A percentile compares a stretch with the other conserved stretches of the same genome.
phyloP scores from a whole-genome alignment of 2,113 vertebrate species.

The Calyptommatus sinebrachiatus region DNA sequence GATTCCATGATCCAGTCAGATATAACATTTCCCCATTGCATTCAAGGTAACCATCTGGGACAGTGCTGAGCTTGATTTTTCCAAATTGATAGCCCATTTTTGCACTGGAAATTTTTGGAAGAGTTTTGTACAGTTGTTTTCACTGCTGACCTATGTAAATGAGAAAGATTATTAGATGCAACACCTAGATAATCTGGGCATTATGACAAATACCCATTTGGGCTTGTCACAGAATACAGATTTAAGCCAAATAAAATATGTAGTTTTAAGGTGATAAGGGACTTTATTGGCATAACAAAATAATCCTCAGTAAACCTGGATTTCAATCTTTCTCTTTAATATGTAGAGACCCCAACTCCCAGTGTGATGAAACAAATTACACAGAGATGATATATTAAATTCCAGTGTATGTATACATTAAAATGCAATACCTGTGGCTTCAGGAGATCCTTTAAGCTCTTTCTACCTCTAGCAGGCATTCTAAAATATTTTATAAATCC shows the following conservation, averaged over 20 bases:
- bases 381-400: conserved; percentile 63
- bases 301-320: conserved; percentile 39
- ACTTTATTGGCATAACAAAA: conserved; percentile 30
- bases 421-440: conserved; percentile 58
- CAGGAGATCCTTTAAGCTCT: conserved; percentile 65
- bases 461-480: conserved; percentile 49
- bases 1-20: background rate
- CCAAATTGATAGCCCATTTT: conserved; percentile 40
- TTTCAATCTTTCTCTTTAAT: conserved; percentile 58
- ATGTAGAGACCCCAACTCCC: conserved; percentile 49
- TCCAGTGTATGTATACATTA: conserved; percentile 60
- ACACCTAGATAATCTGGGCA: fast-evolving
- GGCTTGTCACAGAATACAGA: fast-evolving
- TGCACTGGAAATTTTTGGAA: conserved; percentile 31
- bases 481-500: conserved; percentile 55
- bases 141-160: background rate
- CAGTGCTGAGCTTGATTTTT: background rate
- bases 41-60: background rate
- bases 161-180: background rate
- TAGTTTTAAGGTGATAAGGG: conserved; percentile 16
- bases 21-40: background rate
- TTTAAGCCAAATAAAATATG: conserved; percentile 10
- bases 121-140: conserved; percentile 29
- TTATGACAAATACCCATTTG: conserved; percentile 2
- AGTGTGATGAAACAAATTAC: conserved; percentile 57